A percentile compares a stretch with the other conserved stretches of the same genome.
Conservation (phyloP, 2,888 invertebrate species). For the Xanthia togata region DNA sequence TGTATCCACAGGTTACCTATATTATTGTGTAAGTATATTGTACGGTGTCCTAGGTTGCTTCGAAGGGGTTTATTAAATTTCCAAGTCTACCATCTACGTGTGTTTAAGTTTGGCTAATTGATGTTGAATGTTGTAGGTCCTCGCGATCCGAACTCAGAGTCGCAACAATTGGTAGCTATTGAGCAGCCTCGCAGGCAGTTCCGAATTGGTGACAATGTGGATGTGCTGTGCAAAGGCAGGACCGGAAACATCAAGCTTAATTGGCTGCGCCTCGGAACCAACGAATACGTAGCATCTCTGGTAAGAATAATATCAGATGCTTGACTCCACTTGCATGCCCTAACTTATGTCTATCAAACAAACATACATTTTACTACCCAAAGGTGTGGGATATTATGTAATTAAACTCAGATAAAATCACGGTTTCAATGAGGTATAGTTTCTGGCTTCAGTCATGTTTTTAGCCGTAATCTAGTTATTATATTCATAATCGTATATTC, state of each 20-base stretch:
- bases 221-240: constrained; percentile 76
- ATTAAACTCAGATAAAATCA: not conserved
- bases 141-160: constrained; percentile 50
- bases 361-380: too few species aligned
- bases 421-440: not conserved
- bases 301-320: constrained; percentile 71
- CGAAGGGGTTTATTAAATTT: constrained; percentile 14
- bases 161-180: constrained; percentile 78
- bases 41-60: constrained; percentile 40
- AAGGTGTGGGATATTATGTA: not conserved
- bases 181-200: constrained; percentile 80
- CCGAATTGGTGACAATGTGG: constrained; percentile 82
- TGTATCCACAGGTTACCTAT: constrained; percentile 19
- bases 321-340: not conserved
- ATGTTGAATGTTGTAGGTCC: constrained; percentile 75
- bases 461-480: not conserved
- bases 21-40: constrained; percentile 53
- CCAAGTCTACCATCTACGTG: constrained; percentile 40
- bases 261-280: constrained; percentile 80
- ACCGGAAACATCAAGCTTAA: constrained; percentile 69
- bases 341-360: not conserved
- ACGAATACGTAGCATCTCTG: constrained; percentile 78
- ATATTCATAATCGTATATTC: not conserved
- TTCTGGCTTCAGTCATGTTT: not conserved
- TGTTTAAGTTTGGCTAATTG: constrained; percentile 24